Base-by-base conservation (phyloP, 2,797 vertebrate genomes). In the Oreortyx pictus region DNA sequence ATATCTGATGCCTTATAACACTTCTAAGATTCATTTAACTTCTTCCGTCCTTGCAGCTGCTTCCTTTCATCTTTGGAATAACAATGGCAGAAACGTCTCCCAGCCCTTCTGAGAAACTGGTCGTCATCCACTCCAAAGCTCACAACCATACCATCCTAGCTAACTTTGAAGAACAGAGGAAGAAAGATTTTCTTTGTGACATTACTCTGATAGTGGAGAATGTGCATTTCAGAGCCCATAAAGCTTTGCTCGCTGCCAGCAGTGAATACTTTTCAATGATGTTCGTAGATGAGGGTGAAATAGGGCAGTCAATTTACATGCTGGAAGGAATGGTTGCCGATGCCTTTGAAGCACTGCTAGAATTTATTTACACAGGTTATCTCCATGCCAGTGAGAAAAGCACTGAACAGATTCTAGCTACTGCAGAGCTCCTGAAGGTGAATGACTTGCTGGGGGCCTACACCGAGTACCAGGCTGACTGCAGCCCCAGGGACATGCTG, bases 251-350 rank as follows among this genome's bases (percentile, higher is more conserved):
- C 60, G 99, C 99, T 35, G 99, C 99, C 12, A 99, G 98, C 97
- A 99, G 99, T 16, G 98, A 99, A 33, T 99, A 98, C 96, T 99
- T 99, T 94, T 99, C 98, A 7, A 93, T 98, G 94, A 98, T 99
- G 98, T 99, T 99, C 96, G 98, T 98, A 2, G 97, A 98, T 15
- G 98, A 98, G 35, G 97, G 97, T 7, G 98, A 98, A 78, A 96
- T 96, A 7, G 96, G 96, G 57, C 98, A 97, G 86, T 98, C 98
- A 1, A 80, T 98, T 54, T 99, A 98, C 89, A 95, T 96, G 96
- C 93, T 99, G 85, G 98, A 98, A 23, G 98, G 98, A 33, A 98
- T 99, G 98, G 96, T 98, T 3, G 98, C 98, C 0, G 96, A 98
- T 70, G 98, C 97, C 31, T 99, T 99, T 79, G 97, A 97, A 8